phyloP scores from a whole-genome alignment of 2,888 invertebrate species.

The Trichopria drosophilae region DNA sequence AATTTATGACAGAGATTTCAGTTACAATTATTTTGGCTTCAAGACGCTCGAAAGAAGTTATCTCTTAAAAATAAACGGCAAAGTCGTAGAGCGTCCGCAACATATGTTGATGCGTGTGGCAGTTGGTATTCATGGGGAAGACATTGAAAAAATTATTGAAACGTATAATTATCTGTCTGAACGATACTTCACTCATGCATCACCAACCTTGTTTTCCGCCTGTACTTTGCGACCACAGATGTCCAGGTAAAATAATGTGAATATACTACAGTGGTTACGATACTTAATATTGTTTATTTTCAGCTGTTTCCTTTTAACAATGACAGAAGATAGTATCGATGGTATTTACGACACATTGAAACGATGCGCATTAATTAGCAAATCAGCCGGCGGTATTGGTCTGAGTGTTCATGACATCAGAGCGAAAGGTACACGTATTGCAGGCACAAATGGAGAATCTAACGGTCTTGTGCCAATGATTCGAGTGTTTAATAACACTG shows the following conservation, averaged over 20 bases:
- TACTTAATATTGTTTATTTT: conserved; percentile 25
- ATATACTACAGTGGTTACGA: conserved; percentile 11
- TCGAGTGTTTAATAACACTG: conserved; percentile 92
- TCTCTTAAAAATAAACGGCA: conserved; percentile 85
- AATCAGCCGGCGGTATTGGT: conserved; percentile 97
- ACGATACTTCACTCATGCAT: conserved; percentile 96
- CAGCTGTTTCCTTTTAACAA: conserved; percentile 91
- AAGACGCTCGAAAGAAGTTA: conserved; percentile 97
- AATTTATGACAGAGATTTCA: conserved; percentile 95
- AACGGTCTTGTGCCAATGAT: conserved; percentile 97
- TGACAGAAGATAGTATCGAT: conserved; percentile 93
- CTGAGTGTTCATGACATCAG: conserved; percentile 94
- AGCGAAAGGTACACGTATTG: conserved; percentile 87
- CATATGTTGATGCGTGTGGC: conserved; percentile 98
- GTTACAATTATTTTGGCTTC: conserved; percentile 98
- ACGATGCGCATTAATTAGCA: conserved; percentile 93
- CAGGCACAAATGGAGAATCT: conserved; percentile 91
- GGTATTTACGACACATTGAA: conserved; percentile 92
- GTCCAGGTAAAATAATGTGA: conserved; percentile 65
- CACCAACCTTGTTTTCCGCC: conserved; percentile 95
- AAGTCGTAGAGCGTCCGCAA: conserved; percentile 95
- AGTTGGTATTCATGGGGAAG: conserved; percentile 93
- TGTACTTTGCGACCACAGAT: conserved; percentile 90
- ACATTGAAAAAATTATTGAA: conserved; percentile 89
- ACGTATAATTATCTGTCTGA: conserved; percentile 96